Evolutionary conservation across 2,113 vertebrate genomes (phyloP).

Genomic region (Bolborhynchus lineola): DNA sequence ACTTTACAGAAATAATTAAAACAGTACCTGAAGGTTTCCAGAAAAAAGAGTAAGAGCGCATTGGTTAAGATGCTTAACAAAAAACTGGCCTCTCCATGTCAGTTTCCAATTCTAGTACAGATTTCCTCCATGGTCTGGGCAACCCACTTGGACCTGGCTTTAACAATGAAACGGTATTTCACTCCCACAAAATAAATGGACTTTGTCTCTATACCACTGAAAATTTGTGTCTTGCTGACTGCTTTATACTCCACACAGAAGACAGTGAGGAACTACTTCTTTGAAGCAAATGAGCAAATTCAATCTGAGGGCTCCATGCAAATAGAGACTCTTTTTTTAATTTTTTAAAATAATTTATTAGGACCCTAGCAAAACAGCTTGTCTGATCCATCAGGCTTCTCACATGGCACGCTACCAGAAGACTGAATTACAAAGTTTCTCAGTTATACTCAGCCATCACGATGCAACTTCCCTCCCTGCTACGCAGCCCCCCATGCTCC

Average conservation of each 20-base stretch:
- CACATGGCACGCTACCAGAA: background rate
- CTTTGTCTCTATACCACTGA: background rate
- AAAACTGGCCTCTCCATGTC: background rate
- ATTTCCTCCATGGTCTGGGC: background rate
- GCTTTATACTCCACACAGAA: background rate
- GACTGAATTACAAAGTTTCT: slow-evolving; percentile 33
- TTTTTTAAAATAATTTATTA: background rate
- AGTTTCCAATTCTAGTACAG: background rate
- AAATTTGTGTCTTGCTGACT: background rate
- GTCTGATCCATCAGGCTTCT: background rate
- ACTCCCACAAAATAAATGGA: background rate
- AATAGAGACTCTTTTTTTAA: background rate
- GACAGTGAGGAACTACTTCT: background rate
- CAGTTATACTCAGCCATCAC: background rate
- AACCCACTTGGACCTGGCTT: background rate
- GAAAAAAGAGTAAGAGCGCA: background rate
- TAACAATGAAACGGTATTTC: background rate
- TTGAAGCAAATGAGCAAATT: background rate
- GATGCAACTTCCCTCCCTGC: slow-evolving; percentile 24
- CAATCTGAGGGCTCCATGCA: background rate
- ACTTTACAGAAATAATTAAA: background rate
- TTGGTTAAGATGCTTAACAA: background rate
- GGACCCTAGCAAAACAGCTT: background rate
- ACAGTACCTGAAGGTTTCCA: background rate
- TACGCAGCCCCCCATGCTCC: background rate